Percentiles rank a stretch among this genome's conserved stretches.
Evolutionary conservation across 1,140 invertebrate genomes (phyloP).

Genomic region (Cydia pomonella): DNA sequence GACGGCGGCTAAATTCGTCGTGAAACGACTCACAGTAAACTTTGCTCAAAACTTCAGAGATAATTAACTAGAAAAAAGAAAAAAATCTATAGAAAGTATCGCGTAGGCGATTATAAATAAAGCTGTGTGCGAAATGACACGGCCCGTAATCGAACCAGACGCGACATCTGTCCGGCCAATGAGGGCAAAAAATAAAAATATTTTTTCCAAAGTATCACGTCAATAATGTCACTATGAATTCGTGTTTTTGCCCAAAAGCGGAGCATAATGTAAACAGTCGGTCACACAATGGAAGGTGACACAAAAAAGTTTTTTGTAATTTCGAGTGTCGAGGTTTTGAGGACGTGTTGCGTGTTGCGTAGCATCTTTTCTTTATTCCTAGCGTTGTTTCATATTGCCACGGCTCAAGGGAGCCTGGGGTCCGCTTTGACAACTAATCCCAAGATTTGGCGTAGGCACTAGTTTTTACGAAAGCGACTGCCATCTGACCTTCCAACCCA

Average conservation of each 20-base stretch:
- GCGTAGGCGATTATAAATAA: slow-evolving; percentile 58
- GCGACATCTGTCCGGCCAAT: slow-evolving; percentile 58
- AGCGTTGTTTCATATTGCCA: no score
- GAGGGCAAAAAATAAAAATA: slow-evolving; percentile 54
- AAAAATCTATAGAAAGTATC: slow-evolving; percentile 54
- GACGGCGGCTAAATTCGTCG: neutral
- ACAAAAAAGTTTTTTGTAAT: slow-evolving; percentile 47
- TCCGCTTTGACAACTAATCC: no score
- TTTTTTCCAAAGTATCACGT: slow-evolving; percentile 49
- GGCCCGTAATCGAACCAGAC: slow-evolving; percentile 58
- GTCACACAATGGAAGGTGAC: slow-evolving; percentile 47
- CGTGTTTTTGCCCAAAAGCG: slow-evolving; percentile 46
- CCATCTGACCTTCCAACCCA: no score
- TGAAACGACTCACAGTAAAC: slow-evolving; percentile 12
- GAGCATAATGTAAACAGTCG: slow-evolving; percentile 62
- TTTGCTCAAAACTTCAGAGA: slow-evolving; percentile 4
- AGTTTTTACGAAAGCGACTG: no score
- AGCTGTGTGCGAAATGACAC: slow-evolving; percentile 57
- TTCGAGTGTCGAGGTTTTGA: slow-evolving; percentile 47
- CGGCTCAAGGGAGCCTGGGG: no score
- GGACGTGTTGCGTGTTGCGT: slow-evolving; percentile 35
- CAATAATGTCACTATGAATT: slow-evolving; percentile 65
- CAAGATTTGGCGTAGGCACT: no score
- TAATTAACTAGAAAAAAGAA: slow-evolving; percentile 46
- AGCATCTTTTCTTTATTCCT: no score